Base-by-base conservation (phyloP, 2,888 invertebrate genomes). In the Sesia bembeciformis region DNA sequence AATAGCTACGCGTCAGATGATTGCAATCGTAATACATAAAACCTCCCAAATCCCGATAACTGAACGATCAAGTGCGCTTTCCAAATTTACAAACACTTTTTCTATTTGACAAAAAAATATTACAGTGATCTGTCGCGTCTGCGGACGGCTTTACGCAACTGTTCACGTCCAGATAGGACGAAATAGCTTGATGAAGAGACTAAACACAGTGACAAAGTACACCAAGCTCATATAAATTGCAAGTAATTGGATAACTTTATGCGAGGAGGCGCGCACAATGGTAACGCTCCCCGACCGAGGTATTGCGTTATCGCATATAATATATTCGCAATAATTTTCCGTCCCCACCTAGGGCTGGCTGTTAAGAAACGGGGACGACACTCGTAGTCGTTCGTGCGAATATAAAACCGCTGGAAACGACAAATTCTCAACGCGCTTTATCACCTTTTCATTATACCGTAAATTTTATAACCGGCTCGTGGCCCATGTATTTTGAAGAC, bases 221-320 rank as follows among this genome's bases (percentile, higher is more conserved):
- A 46, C 8, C 23, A n/a, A 4, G 46, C 23, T 64, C 62, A 61
- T 68, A 70, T 78, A 77, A 76, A 76, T 76, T 68, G 66, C 64
- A 62, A 67, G 66, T 79, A 77, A 78, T 76, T 76, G 74, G 69
- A 71, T 72, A 82, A 79, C 69, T 78, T 78, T 75, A 74, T 74
- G 67, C 65, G 68, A 56, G 58, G 58, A 54, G 60, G 65, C 65
- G 63, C 60, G 59, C 60, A 75, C 71, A 78, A 76, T 73, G 69
- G 69, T 58, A 49, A 63, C 61, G 65, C 63, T 61, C 60, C 57
- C 64, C 60, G 64, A 58, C 63, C 60, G 62, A 63, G 62, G 62
- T 66, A 58, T 67, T 66, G 65, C 67, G 69, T 71, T 78, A 77
- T 78, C 75, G 68, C 71, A 72, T 78, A 78, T 74, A 64, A 79